Conservation (phyloP, 2,888 invertebrate genomes). For the Ophion obscuratus region DNA sequence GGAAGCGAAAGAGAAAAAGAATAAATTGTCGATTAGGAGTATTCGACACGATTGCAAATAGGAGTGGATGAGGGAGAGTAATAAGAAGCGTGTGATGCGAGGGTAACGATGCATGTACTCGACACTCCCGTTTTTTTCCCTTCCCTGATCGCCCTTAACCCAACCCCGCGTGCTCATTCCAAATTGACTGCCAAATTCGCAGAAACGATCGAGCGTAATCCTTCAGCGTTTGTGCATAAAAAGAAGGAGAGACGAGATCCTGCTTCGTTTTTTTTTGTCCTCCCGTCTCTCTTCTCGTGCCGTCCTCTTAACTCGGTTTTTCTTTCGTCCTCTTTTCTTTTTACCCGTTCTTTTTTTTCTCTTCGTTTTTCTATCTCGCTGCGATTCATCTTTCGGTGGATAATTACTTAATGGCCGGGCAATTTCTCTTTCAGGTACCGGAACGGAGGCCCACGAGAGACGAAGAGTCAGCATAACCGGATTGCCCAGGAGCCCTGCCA, state of each 20-base stretch:
- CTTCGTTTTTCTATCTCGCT: slow-evolving; percentile 23
- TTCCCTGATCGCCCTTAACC: not conserved
- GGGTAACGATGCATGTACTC: slow-evolving; percentile 53
- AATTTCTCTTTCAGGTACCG: slow-evolving; percentile 80
- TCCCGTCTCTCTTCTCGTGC: slow-evolving; percentile 4
- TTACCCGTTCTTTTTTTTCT: slow-evolving; percentile 33
- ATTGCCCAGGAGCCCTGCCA: slow-evolving; percentile 78
- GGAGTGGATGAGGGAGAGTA: slow-evolving; percentile 22
- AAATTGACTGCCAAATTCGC: slow-evolving; percentile 23
- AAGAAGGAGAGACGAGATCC: slow-evolving; percentile 30
- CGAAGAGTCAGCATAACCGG: slow-evolving; percentile 82
- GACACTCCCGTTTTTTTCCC: slow-evolving; percentile 25
- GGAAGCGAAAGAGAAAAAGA: not conserved
- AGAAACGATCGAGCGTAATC: slow-evolving; percentile 8
- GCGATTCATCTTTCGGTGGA: slow-evolving; percentile 17
- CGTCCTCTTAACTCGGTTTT: slow-evolving; percentile 17
- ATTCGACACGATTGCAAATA: slow-evolving; percentile 40
- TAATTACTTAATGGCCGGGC: slow-evolving; percentile 48
- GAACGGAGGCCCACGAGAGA: slow-evolving; percentile 80
- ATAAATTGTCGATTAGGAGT: not conserved
- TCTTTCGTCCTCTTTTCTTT: slow-evolving; percentile 23
- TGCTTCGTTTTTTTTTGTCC: slow-evolving; percentile 40
- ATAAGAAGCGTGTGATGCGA: slow-evolving; percentile 42
- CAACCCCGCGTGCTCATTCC: not conserved
- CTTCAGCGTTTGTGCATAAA: not conserved